A percentile compares a stretch with the other conserved stretches of the same genome.
Conservation (phyloP, 2,797 vertebrate species). For the Holocentrus rufus region DNA sequence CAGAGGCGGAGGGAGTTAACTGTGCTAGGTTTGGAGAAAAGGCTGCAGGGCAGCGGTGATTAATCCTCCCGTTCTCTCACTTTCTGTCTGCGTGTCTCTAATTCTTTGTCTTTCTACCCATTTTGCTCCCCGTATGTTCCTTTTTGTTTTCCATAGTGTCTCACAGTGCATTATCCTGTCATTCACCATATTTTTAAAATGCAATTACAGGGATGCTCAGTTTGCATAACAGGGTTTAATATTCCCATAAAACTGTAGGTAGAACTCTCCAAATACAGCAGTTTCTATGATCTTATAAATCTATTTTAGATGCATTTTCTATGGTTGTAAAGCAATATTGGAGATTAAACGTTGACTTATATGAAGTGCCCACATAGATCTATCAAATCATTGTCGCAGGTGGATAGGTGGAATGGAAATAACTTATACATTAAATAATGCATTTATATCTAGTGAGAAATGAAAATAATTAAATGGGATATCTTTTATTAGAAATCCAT, state of each 20-base stretch:
- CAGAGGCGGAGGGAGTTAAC: constrained; percentile 59
- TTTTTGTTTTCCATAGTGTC: constrained; percentile 7
- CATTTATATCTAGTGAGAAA: constrained; percentile 26
- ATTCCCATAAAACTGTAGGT: not conserved
- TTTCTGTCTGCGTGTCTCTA: constrained; percentile 30
- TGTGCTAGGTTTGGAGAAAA: constrained; percentile 53
- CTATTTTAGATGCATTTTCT: constrained; percentile 13
- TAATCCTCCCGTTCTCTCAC: constrained; percentile 59
- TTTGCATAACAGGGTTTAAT: not conserved
- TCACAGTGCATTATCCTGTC: not conserved
- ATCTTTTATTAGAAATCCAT: constrained; percentile 40
- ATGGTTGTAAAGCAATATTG: constrained; percentile 27
- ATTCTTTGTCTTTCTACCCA: not conserved
- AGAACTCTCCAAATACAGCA: not conserved
- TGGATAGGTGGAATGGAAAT: constrained; percentile 49
- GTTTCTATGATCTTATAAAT: not conserved
- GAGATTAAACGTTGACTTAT: constrained; percentile 43
- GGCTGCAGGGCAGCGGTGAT: constrained; percentile 65
- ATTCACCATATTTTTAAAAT: constrained; percentile 20
- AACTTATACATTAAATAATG: constrained; percentile 53
- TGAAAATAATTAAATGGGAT: constrained; percentile 31
- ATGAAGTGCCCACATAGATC: too few relatives aligned
- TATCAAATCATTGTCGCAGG: too few relatives aligned
- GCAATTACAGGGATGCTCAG: not conserved
- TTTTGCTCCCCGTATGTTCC: constrained; percentile 24